Percentiles rank a stretch among this genome's conserved stretches.
phyloP scores from a whole-genome alignment of 2,888 invertebrate species.

The Thymelicus lineola region DNA sequence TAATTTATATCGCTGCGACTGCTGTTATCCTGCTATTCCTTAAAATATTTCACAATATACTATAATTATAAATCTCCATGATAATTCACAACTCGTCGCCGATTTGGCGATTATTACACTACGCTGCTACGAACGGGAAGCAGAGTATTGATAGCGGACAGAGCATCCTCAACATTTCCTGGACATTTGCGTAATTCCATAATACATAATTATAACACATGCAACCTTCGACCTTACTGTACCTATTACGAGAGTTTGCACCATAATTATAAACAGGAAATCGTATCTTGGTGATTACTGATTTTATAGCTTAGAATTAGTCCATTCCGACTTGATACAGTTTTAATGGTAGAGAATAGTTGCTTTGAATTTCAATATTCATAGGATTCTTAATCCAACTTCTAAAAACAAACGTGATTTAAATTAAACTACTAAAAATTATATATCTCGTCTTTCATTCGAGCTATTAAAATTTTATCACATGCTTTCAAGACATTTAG shows the following conservation, averaged over 20 bases:
- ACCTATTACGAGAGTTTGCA: no score
- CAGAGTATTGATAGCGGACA: slow-evolving; percentile 54
- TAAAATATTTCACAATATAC: no score
- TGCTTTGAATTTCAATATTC: no score
- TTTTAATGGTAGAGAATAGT: no score
- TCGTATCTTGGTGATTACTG: no score
- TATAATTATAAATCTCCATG: no score
- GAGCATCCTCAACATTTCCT: slow-evolving; percentile 65
- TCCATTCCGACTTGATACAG: no score
- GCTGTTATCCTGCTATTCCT: no score
- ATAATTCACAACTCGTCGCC: slow-evolving; percentile 4
- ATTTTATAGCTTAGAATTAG: no score
- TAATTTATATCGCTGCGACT: no score
- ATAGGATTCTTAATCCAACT: not conserved
- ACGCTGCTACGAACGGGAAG: slow-evolving; percentile 52
- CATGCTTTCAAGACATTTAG: slow-evolving; percentile 6
- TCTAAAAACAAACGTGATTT: not conserved
- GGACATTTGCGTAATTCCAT: slow-evolving; percentile 65
- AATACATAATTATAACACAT: slow-evolving; percentile 29
- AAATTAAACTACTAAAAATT: not conserved
- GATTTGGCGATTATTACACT: slow-evolving; percentile 56
- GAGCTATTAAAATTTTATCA: slow-evolving; percentile 9
- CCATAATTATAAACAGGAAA: no score
- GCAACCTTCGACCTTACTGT: slow-evolving; percentile 46
- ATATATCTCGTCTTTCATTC: not conserved